Conservation (phyloP, 1,140 invertebrate species). For the Penaeus vannamei region DNA sequence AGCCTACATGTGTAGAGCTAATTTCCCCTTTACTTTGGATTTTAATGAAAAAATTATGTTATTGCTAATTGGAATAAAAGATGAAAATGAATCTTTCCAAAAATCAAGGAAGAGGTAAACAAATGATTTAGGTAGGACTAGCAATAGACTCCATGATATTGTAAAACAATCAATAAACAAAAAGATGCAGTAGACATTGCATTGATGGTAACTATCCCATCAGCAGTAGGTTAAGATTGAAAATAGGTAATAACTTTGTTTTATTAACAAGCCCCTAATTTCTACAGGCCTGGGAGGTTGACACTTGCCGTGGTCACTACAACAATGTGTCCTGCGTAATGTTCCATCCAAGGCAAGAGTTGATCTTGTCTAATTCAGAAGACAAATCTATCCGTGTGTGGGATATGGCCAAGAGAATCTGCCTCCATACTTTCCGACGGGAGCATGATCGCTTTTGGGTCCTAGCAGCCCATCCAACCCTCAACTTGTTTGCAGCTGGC, state of each 20-base stretch:
- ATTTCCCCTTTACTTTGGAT: too few relatives aligned
- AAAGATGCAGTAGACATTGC: too few relatives aligned
- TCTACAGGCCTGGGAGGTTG: conserved; percentile 95
- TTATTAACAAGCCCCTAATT: conserved; percentile 9
- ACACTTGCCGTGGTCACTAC: conserved; percentile 98
- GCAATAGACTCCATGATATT: too few relatives aligned
- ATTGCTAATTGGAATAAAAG: too few relatives aligned
- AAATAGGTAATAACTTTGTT: background rate
- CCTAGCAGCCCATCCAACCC: conserved; percentile 85
- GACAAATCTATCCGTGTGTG: conserved; percentile 98
- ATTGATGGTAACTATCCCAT: background rate
- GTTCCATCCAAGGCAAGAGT: conserved; percentile 97
- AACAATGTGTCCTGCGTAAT: conserved; percentile 99
- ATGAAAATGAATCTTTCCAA: too few relatives aligned
- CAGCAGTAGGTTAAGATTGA: background rate
- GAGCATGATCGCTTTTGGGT: conserved; percentile 98
- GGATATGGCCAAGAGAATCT: conserved; percentile 99
- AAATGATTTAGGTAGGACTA: too few relatives aligned
- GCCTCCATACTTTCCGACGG: conserved; percentile 93
- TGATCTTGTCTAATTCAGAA: conserved; percentile 95
- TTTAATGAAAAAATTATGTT: too few relatives aligned
- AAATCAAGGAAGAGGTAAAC: too few relatives aligned
- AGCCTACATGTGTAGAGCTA: too few relatives aligned
- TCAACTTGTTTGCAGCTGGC: conserved; percentile 85
- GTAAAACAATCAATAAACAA: too few relatives aligned